Percentiles rank a stretch among this genome's conserved stretches.
Conservation (phyloP, 2,888 invertebrate species). For the Lasioglossum vierecki region DNA sequence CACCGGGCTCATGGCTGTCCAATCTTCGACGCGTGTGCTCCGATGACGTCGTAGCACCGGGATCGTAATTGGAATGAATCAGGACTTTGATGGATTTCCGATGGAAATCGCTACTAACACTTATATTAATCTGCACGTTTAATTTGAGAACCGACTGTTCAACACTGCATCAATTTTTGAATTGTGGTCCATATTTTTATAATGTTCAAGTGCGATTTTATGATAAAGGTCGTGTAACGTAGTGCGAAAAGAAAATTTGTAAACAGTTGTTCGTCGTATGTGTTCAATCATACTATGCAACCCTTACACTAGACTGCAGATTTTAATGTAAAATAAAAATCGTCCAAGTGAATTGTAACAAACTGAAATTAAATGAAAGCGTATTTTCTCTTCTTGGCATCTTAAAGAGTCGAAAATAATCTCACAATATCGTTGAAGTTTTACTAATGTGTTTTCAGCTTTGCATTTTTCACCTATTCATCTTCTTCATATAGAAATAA, state of each 20-base stretch:
- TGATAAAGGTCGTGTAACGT: too few species aligned
- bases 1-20: constrained; percentile 33
- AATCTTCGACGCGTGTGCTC: constrained; percentile 39
- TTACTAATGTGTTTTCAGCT: too few species aligned
- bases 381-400: background rate
- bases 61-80: constrained; percentile 37
- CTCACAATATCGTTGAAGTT: background rate
- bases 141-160: background rate
- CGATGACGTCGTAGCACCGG: constrained; percentile 38
- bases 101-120: background rate
- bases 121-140: background rate
- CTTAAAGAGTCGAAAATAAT: background rate
- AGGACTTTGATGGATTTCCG: constrained; percentile 1
- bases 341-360: background rate
- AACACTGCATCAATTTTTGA: background rate
- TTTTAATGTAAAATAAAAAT: background rate
- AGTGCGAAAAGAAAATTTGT: too few species aligned
- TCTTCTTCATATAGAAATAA: background rate
- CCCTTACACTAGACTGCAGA: background rate
- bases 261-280: too few species aligned
- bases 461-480: too few species aligned
- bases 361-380: too few species aligned
- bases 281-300: background rate
- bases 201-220: too few species aligned
- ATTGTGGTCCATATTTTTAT: too few species aligned